These are phyloP conservation scores for Dufourea novaeangliae DNA, from an alignment of 1,140 invertebrate genomes.

Conservation along the genomic window DNA sequence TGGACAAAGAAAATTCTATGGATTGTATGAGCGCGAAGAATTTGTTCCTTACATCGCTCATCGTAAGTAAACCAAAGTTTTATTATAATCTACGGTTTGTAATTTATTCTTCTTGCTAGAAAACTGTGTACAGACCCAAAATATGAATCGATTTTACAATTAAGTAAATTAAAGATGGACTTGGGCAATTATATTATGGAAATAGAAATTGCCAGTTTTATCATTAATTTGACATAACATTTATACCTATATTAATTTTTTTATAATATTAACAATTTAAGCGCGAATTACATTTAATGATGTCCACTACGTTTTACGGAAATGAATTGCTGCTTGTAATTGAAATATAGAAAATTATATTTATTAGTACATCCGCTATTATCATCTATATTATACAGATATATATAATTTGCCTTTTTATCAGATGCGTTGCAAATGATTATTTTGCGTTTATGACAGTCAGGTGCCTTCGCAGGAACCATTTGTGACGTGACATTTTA, in stretches of 20 bases:
- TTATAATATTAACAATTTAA: too few relatives aligned
- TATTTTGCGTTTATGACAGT: constrained; percentile 80
- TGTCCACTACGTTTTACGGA: too few relatives aligned
- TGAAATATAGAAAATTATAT: too few relatives aligned
- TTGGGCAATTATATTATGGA: neutral
- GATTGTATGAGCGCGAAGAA: neutral
- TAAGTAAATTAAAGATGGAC: neutral
- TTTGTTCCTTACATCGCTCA: constrained; percentile 64
- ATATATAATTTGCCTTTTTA: too few relatives aligned
- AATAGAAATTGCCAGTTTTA: neutral
- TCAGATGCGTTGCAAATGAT: neutral
- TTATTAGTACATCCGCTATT: too few relatives aligned
- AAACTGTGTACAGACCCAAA: neutral
- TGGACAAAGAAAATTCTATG: constrained; percentile 4
- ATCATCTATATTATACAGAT: neutral
- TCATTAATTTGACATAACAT: too few relatives aligned
- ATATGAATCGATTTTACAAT: neutral
- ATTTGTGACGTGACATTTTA: constrained; percentile 91
- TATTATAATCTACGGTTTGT: too few relatives aligned
- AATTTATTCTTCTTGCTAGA: neutral
- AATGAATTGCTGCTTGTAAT: too few relatives aligned
- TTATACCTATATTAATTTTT: too few relatives aligned
- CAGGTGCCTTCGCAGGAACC: constrained; percentile 88
- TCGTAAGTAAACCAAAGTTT: constrained; percentile 67
- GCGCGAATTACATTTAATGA: too few relatives aligned